A percentile compares a stretch with the other conserved stretches of the same genome.
Evolutionary conservation across 2,888 invertebrate genomes (phyloP).

Genomic region (Notocelia uddmanniana): DNA sequence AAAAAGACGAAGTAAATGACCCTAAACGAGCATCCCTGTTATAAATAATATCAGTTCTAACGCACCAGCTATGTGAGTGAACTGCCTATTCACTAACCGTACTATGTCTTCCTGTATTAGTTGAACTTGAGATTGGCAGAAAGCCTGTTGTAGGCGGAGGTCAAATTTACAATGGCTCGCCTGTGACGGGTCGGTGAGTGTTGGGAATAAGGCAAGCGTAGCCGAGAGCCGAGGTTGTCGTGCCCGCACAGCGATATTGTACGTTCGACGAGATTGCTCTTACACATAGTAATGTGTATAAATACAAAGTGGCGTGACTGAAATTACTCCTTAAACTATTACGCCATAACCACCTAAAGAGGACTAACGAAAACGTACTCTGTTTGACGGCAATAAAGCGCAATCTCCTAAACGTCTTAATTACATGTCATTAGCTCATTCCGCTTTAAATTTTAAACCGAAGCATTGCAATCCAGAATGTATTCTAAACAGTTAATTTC

Average conservation of each 20-base stretch:
- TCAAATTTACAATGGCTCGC: not conserved
- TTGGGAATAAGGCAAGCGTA: not conserved
- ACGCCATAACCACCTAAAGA: slow-evolving; percentile 62
- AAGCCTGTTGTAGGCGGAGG: not conserved
- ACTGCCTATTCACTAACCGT: not conserved
- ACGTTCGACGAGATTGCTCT: slow-evolving; percentile 59
- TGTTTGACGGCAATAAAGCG: slow-evolving; percentile 62
- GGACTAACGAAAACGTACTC: slow-evolving; percentile 64
- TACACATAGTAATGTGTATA: slow-evolving; percentile 59
- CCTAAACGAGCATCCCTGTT: slow-evolving; percentile 74
- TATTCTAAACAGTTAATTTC: slow-evolving; percentile 57
- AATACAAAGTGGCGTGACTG: slow-evolving; percentile 77
- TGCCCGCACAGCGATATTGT: slow-evolving; percentile 9
- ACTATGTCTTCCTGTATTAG: not conserved
- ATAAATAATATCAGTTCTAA: slow-evolving; percentile 76
- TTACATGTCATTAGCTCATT: slow-evolving; percentile 70
- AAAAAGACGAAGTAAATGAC: slow-evolving; percentile 72
- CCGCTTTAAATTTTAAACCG: slow-evolving; percentile 61
- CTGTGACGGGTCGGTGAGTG: not conserved
- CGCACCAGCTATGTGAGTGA: slow-evolving; percentile 55
- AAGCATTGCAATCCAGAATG: slow-evolving; percentile 61
- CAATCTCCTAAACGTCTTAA: slow-evolving; percentile 64
- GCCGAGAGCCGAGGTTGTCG: slow-evolving; percentile 9
- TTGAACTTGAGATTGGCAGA: not conserved
- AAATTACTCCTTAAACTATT: slow-evolving; percentile 66